phyloP scores from a whole-genome alignment of 2,888 invertebrate species.

The Nomada hirtipes region DNA sequence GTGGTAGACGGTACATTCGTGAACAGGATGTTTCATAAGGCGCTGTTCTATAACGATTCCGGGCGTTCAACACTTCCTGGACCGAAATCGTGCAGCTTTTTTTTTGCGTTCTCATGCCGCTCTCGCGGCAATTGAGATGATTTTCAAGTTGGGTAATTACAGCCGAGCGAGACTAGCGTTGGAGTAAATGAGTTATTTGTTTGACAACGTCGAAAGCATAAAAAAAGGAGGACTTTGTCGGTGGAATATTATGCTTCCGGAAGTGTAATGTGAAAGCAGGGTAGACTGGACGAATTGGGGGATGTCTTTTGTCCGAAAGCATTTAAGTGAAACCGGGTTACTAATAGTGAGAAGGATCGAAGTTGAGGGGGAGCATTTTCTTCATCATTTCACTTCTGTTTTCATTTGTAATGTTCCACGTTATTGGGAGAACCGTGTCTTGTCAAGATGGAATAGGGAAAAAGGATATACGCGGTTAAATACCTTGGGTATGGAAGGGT shows the following conservation, averaged over 20 bases:
- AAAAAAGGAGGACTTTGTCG: too few relatives aligned
- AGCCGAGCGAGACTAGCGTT: neutral
- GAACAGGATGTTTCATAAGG: constrained; percentile 60
- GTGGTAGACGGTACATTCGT: constrained; percentile 28
- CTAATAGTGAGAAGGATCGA: too few relatives aligned
- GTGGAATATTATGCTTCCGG: too few relatives aligned
- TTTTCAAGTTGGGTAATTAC: neutral
- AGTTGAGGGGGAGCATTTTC: too few relatives aligned
- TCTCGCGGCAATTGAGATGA: neutral
- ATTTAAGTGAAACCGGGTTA: too few relatives aligned
- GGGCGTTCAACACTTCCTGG: constrained; percentile 46
- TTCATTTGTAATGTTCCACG: neutral
- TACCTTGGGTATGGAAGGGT: constrained; percentile 46
- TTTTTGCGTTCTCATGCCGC: constrained; percentile 19
- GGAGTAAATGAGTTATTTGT: neutral
- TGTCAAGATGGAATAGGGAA: constrained; percentile 16
- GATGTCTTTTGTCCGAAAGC: too few relatives aligned
- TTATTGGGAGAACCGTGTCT: constrained; percentile 4
- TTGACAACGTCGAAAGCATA: neutral
- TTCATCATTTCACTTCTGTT: neutral
- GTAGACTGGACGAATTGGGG: too few relatives aligned
- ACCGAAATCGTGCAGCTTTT: constrained; percentile 28
- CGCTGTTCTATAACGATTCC: constrained; percentile 51
- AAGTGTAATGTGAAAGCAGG: too few relatives aligned
- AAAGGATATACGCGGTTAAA: constrained; percentile 24